Evolutionary conservation across 2,113 vertebrate species (phyloP).

Genomic region (Erythrolamprus reginae): DNA sequence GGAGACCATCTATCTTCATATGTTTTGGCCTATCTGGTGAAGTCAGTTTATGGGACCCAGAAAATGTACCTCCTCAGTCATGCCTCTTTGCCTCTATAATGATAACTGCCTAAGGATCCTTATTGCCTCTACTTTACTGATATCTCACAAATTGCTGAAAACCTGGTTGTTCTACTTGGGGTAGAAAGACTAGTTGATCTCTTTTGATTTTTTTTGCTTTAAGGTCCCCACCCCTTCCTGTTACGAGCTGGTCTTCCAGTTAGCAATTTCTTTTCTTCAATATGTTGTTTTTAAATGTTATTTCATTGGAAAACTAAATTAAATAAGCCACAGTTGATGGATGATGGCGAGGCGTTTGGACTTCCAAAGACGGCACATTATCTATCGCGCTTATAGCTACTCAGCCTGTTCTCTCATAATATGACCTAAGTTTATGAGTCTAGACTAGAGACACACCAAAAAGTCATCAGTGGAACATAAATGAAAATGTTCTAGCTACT

Average conservation of each 20-base stretch:
- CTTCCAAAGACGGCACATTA: not conserved
- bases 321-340: not conserved
- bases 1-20: not conserved
- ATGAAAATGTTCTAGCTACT: not conserved
- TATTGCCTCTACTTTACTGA: not conserved
- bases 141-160: not conserved
- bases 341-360: not conserved
- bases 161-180: not conserved
- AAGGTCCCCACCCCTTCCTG: not conserved
- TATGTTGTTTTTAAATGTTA: not conserved
- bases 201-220: not conserved
- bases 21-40: not conserved
- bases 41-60: not conserved
- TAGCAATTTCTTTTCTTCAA: not conserved
- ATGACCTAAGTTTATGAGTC: not conserved
- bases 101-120: not conserved
- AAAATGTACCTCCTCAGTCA: not conserved
- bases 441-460: not conserved
- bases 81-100: not conserved
- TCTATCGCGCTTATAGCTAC: not conserved
- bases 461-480: not conserved
- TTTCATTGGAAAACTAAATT: not conserved
- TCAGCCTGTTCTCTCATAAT: not conserved
- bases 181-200: not conserved
- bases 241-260: not conserved